Evolutionary conservation across 2,797 vertebrate genomes (phyloP), one percentile per base, ranked within the genome.

Genomic region (Bradypodion ventrale): DNA sequence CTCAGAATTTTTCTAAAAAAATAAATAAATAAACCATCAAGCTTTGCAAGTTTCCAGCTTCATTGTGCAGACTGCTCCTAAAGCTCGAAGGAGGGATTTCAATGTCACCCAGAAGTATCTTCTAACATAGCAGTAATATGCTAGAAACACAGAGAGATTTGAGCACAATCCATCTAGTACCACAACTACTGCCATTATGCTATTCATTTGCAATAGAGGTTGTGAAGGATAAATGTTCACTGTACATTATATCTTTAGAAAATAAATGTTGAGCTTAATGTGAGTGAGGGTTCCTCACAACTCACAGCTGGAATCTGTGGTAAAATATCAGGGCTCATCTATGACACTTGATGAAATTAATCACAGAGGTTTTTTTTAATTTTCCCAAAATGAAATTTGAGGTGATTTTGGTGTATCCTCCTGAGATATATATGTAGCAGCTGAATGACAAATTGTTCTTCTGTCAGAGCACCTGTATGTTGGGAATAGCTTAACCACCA

Each of bases 61-160:
- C 56, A 52, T 90, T 80, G 68, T 80, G 52, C 87, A 89, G 44
- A 0, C 0, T 16, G 16, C 44, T 89, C 81, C 21, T 80, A 49
- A 89, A 88, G 52, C 37, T 74, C 68, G 68, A 35, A 29, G 68
- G 76, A 65, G 19, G 83, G 60, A 25, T 87, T 79, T 85, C 73
- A 90, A 78, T 90, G 29, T 59, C 69, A 9, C 27, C 65, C 78
- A 59, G 88, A 90, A 83, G 27, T 29, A 16, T 52, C 7, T 83
- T 89, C 40, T 78, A 25, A 63, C 62, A 83, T 79, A 75, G 46
- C 35, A 62, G 40, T 65, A 46, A 46, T 83, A 19, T 19, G 32
- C 35, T 32, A 16, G 42, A 27, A 19, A 44, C 44, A 80, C 23
- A 6, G 23, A 73, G 35, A 85, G 21, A 12, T 21, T 27, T 9